These are phyloP conservation scores for Ruditapes philippinarum DNA, from an alignment of 1,140 invertebrate species.

Conservation along the genomic window DNA sequence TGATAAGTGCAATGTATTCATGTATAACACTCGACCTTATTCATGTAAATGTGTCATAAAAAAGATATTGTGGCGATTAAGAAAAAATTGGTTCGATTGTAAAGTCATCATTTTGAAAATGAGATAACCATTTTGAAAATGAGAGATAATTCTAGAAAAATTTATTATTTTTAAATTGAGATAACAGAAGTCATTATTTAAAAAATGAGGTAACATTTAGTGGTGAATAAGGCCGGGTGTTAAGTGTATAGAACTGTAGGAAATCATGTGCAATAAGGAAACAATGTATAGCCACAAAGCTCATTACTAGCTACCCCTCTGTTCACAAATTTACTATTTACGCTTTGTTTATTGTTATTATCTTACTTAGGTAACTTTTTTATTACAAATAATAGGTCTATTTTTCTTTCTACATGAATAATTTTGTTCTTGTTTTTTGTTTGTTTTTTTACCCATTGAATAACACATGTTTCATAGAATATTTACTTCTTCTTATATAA, in stretches of 20 bases:
- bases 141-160: too few species aligned
- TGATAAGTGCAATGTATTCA: too few species aligned
- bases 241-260: not conserved
- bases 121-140: too few species aligned
- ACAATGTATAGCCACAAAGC: not conserved
- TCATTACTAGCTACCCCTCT: not conserved
- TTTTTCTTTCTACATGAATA: not conserved
- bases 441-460: too few species aligned
- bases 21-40: too few species aligned
- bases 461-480: constrained; percentile 31
- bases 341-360: not conserved
- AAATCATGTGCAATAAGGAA: constrained; percentile 9
- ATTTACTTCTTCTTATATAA: not conserved
- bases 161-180: too few species aligned
- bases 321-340: not conserved
- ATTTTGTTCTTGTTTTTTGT: constrained; percentile 13
- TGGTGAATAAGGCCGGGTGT: not conserved
- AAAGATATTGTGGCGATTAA: too few species aligned
- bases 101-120: too few species aligned
- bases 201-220: too few species aligned
- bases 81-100: too few species aligned
- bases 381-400: constrained; percentile 8
- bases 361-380: not conserved
- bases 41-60: too few species aligned
- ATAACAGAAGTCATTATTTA: too few species aligned